Evolutionary conservation across 2,888 invertebrate species (phyloP).

Genomic region (Creontiades dilutus): DNA sequence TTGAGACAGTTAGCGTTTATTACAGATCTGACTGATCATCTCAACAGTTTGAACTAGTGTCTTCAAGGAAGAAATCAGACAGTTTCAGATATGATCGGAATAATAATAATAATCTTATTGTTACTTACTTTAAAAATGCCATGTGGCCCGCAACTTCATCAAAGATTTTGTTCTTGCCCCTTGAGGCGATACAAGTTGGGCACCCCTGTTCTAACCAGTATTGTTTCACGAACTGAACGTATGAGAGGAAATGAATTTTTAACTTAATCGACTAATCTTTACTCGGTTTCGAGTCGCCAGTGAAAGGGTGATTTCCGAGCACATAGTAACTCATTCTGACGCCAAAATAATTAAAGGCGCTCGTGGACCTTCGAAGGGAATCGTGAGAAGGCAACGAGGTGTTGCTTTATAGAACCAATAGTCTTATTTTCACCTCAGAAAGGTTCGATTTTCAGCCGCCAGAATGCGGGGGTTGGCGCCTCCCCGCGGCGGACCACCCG

Average conservation of each 20-base stretch:
- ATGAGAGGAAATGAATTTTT: background rate
- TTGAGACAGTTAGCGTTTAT: too few species aligned
- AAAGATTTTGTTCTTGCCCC: too few species aligned
- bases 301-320: background rate
- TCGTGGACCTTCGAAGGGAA: background rate
- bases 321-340: background rate
- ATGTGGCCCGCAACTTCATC: too few species aligned
- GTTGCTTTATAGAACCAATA: constrained; percentile 50
- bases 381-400: constrained; percentile 37
- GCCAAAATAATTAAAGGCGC: constrained; percentile 32
- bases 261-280: background rate
- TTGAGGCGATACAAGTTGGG: too few species aligned
- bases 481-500: constrained; percentile 26
- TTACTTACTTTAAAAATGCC: too few species aligned
- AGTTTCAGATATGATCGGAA: too few species aligned
- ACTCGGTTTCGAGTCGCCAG: background rate
- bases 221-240: background rate
- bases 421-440: constrained; percentile 38
- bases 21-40: too few species aligned
- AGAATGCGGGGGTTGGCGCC: background rate
- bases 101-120: too few species aligned
- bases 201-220: too few species aligned
- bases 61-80: too few species aligned
- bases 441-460: constrained; percentile 24
- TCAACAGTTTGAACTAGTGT: too few species aligned